Evolutionary conservation across 2,113 vertebrate species (phyloP), one percentile per base, ranked within the genome.

Genomic region (Rhagologus leucostigma): DNA sequence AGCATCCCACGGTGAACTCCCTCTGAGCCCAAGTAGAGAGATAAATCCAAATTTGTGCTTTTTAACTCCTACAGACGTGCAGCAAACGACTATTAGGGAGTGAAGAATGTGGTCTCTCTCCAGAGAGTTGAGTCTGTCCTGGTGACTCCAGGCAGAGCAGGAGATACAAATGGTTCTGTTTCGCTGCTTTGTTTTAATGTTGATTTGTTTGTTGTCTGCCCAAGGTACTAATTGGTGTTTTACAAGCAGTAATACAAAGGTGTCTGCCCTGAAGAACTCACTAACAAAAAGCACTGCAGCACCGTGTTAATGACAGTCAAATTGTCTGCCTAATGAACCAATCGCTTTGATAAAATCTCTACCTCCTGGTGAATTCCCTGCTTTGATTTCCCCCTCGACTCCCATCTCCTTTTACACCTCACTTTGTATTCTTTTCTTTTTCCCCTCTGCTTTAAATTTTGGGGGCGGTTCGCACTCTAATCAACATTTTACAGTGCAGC

Each of bases 261-360:
- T 94, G 90, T 79, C 90, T 95, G 88, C 91, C 92, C 75, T 74
- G 79, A 95, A 93, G 92, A 96, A 15, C 82, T 83, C 90, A 8
- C 70, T 82, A 39, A 93, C 18, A 5, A 76, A 91, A 91, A 70
- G 5, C 82, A 29, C 42, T 13, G 4, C 76, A 47, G 19, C 33
- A 29, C 55, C 2, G 21, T n/a, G 30, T 57, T 95, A 89, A 84
- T 67, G 82, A 80, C 89, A 90, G 87, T 83, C 90, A 81, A 3
- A 95, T 94, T 74, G 80, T 83, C 82, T 80, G 70, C 90, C 85
- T 97, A 91, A 95, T 93, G 96, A 96, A 94, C 93, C 94, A 80
- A 88, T 93, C 30, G 1, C 92, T 96, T 93, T 86, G 88, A 95
- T 92, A 94, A 96, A 88, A 92, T 71, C 95, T 95, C 85, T 81